Evolutionary conservation across 2,113 vertebrate genomes (phyloP).

Genomic region (Anseranas semipalmata): DNA sequence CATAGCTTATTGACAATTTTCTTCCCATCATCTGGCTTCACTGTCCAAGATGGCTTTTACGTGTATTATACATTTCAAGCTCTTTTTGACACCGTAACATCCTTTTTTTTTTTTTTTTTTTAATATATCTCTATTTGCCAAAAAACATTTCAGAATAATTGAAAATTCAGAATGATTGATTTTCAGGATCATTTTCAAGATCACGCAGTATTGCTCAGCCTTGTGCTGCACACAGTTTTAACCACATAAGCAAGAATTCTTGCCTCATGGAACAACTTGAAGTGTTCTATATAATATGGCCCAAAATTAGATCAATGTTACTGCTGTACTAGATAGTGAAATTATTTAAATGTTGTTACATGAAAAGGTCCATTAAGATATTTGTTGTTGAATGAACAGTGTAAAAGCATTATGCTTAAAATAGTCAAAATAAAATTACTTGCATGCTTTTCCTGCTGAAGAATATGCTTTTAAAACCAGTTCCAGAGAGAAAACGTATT

Average conservation of each 20-base stretch:
- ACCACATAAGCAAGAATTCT: background rate
- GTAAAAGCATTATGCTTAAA: background rate
- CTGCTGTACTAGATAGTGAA: background rate
- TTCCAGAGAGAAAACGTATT: background rate
- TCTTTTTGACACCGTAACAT: background rate
- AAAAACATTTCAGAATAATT: background rate
- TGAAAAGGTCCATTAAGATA: background rate
- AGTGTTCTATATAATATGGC: background rate
- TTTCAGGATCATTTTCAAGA: slow-evolving; percentile 1
- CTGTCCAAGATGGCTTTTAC: background rate
- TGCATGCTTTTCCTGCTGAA: background rate
- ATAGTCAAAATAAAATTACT: background rate
- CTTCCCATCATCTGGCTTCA: background rate
- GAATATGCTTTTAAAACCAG: background rate
- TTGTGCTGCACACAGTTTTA: background rate
- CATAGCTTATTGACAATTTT: background rate
- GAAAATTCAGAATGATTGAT: background rate
- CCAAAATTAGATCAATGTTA: background rate
- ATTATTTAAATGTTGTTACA: background rate
- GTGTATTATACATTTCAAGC: background rate
- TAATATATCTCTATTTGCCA: background rate
- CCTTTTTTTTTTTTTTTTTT: rapidly evolving
- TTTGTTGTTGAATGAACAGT: background rate
- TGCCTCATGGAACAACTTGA: background rate
- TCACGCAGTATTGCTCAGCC: background rate